These are phyloP conservation scores for Ceratina calcarata DNA, from an alignment of 1,140 invertebrate species.

Conservation along the genomic window DNA sequence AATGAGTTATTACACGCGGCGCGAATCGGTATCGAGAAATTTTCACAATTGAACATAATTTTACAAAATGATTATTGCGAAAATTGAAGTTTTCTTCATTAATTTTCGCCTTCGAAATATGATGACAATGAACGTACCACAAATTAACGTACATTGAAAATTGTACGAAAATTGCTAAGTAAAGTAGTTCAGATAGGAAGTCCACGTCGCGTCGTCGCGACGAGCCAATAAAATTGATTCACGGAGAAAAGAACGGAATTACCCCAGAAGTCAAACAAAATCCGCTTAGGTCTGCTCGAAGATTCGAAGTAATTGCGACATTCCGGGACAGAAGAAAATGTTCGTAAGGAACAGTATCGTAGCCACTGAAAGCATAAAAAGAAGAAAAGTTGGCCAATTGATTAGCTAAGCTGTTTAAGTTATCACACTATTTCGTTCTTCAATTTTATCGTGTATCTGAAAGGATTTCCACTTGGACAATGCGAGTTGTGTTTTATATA, in stretches of 20 bases:
- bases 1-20: background rate
- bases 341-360: background rate
- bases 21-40: too few species aligned
- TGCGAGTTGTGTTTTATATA: too few species aligned
- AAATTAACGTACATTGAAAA: too few species aligned
- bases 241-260: background rate
- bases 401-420: background rate
- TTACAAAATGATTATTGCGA: too few species aligned
- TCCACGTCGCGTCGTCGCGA: too few species aligned
- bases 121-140: too few species aligned
- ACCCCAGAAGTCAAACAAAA: background rate
- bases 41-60: too few species aligned
- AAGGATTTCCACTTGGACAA: too few species aligned
- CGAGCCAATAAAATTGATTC: background rate
- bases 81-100: too few species aligned
- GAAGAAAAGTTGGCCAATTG: background rate
- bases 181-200: background rate
- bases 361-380: background rate
- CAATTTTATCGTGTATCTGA: background rate
- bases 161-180: background rate
- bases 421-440: too few species aligned
- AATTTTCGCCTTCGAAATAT: too few species aligned
- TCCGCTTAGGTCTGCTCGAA: slow-evolving; percentile 18
- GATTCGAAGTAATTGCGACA: slow-evolving; percentile 4
- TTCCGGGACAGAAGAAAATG: background rate